Evolutionary conservation across 2,797 vertebrate genomes (phyloP).

Genomic region (Cossypha dichroa): DNA sequence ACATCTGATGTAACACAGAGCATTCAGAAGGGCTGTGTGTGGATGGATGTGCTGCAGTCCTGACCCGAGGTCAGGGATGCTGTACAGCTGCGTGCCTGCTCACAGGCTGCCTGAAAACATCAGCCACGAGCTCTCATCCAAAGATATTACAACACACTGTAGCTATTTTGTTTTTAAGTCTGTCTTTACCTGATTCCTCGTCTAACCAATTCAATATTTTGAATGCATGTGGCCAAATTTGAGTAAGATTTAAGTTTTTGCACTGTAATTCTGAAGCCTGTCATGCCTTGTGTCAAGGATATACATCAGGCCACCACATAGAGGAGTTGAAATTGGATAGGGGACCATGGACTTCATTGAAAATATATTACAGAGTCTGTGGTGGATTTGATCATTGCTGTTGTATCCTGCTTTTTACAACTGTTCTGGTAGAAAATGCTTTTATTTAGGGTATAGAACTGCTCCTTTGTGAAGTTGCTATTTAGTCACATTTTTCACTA

Average conservation of each 20-base stretch:
- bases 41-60: background rate
- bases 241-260: background rate
- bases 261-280: background rate
- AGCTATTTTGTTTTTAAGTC: conserved; percentile 51
- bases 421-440: background rate
- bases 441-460: background rate
- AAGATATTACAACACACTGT: conserved; percentile 22
- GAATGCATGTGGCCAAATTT: background rate
- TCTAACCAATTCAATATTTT: background rate
- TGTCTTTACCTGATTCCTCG: background rate
- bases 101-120: background rate
- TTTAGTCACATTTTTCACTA: background rate
- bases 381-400: background rate
- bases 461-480: background rate
- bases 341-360: background rate
- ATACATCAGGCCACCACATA: background rate
- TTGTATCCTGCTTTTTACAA: background rate
- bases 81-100: background rate
- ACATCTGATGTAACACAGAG: fast-evolving
- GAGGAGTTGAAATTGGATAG: background rate
- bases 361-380: background rate
- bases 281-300: background rate
- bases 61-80: background rate
- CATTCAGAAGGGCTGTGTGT: background rate
- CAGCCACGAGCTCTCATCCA: background rate